Evolutionary conservation across 2,797 vertebrate species (phyloP), one percentile per base, ranked within the genome.

Genomic region (Cichlasoma orientale): DNA sequence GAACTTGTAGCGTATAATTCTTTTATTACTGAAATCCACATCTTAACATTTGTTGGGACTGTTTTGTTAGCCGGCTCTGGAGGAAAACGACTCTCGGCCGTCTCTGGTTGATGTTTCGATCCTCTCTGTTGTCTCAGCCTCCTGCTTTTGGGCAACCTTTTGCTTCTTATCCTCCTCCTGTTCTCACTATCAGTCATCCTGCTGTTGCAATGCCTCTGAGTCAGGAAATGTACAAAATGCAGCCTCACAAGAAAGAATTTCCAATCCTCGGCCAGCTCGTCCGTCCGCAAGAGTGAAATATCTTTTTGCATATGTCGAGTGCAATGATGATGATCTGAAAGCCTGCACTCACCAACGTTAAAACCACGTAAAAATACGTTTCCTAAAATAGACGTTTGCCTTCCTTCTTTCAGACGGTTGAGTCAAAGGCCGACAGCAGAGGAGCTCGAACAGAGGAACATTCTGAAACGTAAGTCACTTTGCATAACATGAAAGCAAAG

Each of bases 381-480:
- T 83, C 63, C 53, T 72, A 82, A 25, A 90, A 79, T 5, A 68
- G 63, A 68, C 29, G 2, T 36, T 41, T 66, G 50, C 11, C 10
- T 95, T 92, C 89, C 88, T 95, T 11, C 95, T 94, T 90, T 84
- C 92, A 99, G 98, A 91, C 96, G 98, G 79, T 95, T 99, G 93
- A 99, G 98, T 94, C 98, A 98, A 92, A 97, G 98, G 85, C 98
- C 98, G 0, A 98, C 97, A 1, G 98, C 96, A 27, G 98, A 99
- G 86, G 98, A 99, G 72, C 94, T 99, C 92, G 98, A 99, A 85
- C 98, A 99, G 93, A 96, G 98, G 89, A 99, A 99, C 92, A 99
- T 99, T 76, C 95, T 99, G 80, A 99, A 99, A 96, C 98, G 98
- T 99, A 92, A 95, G 98, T 96, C 7, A 19, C n/a, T 38, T 19